Conservation (phyloP, 2,888 invertebrate species). For the Artemia sp. region DNA sequence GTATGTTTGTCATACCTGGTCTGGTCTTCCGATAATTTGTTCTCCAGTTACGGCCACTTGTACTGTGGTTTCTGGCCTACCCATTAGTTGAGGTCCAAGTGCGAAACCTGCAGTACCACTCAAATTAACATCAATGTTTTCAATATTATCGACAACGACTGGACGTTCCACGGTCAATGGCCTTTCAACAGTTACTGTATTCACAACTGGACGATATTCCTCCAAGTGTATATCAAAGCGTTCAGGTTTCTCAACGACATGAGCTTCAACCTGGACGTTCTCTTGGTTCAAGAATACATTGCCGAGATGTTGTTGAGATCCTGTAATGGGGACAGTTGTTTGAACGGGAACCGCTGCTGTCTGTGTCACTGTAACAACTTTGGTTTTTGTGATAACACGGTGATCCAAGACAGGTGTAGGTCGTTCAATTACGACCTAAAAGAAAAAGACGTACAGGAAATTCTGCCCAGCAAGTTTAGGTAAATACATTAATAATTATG, state of each 20-base stretch:
- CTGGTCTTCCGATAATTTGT: neutral
- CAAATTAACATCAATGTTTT: conserved; percentile 6
- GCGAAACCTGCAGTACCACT: neutral
- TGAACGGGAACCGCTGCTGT: neutral
- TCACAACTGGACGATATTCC: neutral
- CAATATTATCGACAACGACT: neutral
- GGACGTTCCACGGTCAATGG: conserved; percentile 1
- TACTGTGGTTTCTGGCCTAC: neutral
- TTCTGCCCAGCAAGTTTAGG: too few species aligned
- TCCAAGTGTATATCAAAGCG: neutral
- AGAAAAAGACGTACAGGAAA: neutral
- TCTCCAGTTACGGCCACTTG: neutral
- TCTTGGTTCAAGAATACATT: neutral
- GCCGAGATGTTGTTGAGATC: neutral
- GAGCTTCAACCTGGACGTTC: neutral
- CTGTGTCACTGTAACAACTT: conserved; percentile 6
- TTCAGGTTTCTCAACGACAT: conserved; percentile 7
- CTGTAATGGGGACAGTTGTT: neutral
- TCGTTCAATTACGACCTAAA: neutral
- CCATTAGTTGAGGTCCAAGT: neutral
- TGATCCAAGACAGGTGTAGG: neutral
- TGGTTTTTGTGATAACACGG: neutral
- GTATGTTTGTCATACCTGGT: neutral
- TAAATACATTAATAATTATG: too few species aligned
- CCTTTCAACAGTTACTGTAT: neutral